Base-by-base conservation (phyloP, 2,113 vertebrate genomes). In the Myrmecobius fasciatus region DNA sequence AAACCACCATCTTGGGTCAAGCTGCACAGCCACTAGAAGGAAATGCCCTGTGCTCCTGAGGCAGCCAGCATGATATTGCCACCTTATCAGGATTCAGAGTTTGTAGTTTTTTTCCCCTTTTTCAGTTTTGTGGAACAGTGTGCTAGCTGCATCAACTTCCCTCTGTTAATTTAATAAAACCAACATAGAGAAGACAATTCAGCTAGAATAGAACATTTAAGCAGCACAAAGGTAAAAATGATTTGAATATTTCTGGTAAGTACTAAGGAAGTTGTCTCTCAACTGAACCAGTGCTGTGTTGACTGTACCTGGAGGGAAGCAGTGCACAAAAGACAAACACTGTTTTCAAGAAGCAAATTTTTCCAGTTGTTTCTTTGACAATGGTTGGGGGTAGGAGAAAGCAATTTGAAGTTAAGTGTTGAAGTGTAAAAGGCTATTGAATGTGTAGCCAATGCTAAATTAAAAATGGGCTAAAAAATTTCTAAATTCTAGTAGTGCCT, bases 31-130 rank as follows among this genome's bases (percentile, higher is more conserved):
- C n/a, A 22, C 17, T 83, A 83, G n/a, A 83, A 83, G n/a, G 67
- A 83, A 43, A 83, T n/a, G 28, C 8, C 43, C 20, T 83, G n/a
- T 24, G 67, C 6, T 83, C 7, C 20, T 83, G 60, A 24, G 17
- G n/a, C 67, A 83, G n/a, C n/a, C 20, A 43, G 67, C 20, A 83
- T 25, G 3, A 3, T 25, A 56, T 2, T 11, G 17, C 67, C 17
- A 3, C 28, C 25, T 52, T 56, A 20, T 26, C 20, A 51, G 60
- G 25, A 8, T n/a, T 11, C 47, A 3, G 0, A 10, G 0, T 0
- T 36, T 48, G 17, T 0, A 0, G 9, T 8, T 2, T n/a, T 8
- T 8, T 0, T 4, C 5, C 10, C 43, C 26, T 51, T 49, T 12
- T 47, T 0, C 0, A 9, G 75, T 25, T 48, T 0, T 0, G 0